Conservation (phyloP, 2,888 invertebrate genomes). For the Epistrophe eligans region DNA sequence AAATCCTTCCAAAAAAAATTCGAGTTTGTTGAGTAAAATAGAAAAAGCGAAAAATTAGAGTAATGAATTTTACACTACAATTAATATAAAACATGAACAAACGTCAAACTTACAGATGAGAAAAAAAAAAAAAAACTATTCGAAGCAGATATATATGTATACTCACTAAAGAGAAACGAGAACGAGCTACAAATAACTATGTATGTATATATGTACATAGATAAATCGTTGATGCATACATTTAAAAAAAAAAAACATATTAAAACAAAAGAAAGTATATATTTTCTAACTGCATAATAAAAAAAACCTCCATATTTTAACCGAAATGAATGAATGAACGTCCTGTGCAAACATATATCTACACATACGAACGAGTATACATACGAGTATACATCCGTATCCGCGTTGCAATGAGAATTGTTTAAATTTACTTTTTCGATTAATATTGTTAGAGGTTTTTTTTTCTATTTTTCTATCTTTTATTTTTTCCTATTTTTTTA, state of each 20-base stretch:
- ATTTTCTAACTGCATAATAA: not conserved
- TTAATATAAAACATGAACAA: not conserved
- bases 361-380: slow-evolving; percentile 5
- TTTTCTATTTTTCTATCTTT: not conserved
- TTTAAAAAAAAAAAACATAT: slow-evolving; percentile 3
- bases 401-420: slow-evolving; percentile 20
- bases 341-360: slow-evolving; percentile 30
- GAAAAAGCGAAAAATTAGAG: slow-evolving; percentile 8
- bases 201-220: too few species aligned
- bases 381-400: not conserved
- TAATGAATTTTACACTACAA: slow-evolving; percentile 31
- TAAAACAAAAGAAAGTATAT: slow-evolving; percentile 20
- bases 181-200: too few species aligned
- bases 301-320: slow-evolving; percentile 26
- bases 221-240: slow-evolving; percentile 40
- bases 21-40: not conserved
- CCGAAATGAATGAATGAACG: slow-evolving; percentile 3
- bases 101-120: too few species aligned
- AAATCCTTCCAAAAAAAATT: not conserved
- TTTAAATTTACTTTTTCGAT: slow-evolving; percentile 37
- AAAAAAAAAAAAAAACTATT: too few species aligned
- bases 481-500: not conserved
- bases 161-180: slow-evolving; percentile 1
- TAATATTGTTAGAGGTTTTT: slow-evolving; percentile 33
- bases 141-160: too few species aligned